These are phyloP conservation scores for Spodoptera frugiperda DNA, from an alignment of 1,140 invertebrate species.

Conservation along the genomic window DNA sequence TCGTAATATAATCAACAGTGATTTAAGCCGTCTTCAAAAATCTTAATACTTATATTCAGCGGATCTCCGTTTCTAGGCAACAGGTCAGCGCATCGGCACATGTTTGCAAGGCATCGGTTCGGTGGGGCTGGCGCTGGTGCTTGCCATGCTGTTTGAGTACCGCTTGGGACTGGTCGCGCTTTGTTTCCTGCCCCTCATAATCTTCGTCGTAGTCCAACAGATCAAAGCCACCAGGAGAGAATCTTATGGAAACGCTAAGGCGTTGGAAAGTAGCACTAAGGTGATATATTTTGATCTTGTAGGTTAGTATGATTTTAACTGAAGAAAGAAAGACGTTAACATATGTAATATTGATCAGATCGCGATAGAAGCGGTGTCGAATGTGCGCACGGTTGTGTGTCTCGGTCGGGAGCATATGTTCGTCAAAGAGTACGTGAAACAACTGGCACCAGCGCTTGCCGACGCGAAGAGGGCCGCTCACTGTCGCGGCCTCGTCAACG, in stretches of 20 bases:
- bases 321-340: neutral
- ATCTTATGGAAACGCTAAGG: conserved; percentile 83
- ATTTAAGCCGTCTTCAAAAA: too few species aligned
- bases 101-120: conserved; percentile 89
- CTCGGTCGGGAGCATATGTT: conserved; percentile 89
- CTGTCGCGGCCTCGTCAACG: conserved; percentile 88
- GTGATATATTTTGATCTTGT: conserved; percentile 55
- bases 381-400: conserved; percentile 91
- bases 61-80: conserved; percentile 85
- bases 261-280: conserved; percentile 87
- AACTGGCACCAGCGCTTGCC: conserved; percentile 83
- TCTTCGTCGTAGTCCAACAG: conserved; percentile 88
- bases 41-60: too few species aligned
- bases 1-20: too few species aligned
- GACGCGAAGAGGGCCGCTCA: conserved; percentile 86
- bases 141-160: conserved; percentile 90
- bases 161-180: conserved; percentile 89
- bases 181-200: conserved; percentile 89
- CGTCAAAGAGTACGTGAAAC: conserved; percentile 86
- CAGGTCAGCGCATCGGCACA: conserved; percentile 89
- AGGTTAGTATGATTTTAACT: neutral
- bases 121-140: conserved; percentile 84
- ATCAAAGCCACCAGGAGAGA: conserved; percentile 85
- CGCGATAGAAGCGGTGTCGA: conserved; percentile 91
- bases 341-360: conserved; percentile 77